These are phyloP conservation scores for Emydoidea blandingii DNA, from an alignment of 2,797 vertebrate species.

Conservation along the genomic window DNA sequence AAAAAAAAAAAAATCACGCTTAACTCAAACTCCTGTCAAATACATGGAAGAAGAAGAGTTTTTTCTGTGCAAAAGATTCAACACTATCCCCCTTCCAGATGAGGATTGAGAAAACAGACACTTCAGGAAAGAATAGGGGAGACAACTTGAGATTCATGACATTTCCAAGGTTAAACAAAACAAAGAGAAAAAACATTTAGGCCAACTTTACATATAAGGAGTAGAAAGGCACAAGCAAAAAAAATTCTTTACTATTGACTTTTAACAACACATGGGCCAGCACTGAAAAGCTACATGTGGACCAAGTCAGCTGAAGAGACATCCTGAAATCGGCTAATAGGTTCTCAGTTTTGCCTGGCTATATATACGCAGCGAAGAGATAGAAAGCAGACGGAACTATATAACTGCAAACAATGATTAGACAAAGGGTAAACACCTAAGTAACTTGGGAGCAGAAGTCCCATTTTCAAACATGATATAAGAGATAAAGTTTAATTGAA, in stretches of 20 bases:
- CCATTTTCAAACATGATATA: neutral
- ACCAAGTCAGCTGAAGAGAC: neutral
- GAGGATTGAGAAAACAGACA: too few species aligned
- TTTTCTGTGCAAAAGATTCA: neutral
- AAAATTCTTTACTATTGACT: neutral
- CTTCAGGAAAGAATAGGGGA: too few species aligned
- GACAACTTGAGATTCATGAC: too few species aligned
- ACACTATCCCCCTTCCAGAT: neutral
- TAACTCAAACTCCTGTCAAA: neutral
- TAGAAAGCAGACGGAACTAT: neutral
- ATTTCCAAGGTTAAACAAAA: too few species aligned
- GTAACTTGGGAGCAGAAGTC: neutral
- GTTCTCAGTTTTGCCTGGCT: neutral
- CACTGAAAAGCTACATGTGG: too few species aligned
- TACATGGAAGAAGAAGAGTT: neutral
- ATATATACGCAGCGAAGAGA: constrained; percentile 10
- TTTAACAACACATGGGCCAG: too few species aligned
- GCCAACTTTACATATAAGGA: too few species aligned
- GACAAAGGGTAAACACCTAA: constrained; percentile 10
- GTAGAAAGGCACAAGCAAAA: neutral
- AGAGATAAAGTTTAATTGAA: neutral
- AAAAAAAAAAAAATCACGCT: neutral
- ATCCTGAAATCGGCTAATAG: too few species aligned
- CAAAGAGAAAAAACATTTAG: neutral
- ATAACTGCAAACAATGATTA: constrained; percentile 36